These are phyloP conservation scores for Disparrhopalites patrizii DNA, from an alignment of 2,888 invertebrate genomes.

Conservation along the genomic window DNA sequence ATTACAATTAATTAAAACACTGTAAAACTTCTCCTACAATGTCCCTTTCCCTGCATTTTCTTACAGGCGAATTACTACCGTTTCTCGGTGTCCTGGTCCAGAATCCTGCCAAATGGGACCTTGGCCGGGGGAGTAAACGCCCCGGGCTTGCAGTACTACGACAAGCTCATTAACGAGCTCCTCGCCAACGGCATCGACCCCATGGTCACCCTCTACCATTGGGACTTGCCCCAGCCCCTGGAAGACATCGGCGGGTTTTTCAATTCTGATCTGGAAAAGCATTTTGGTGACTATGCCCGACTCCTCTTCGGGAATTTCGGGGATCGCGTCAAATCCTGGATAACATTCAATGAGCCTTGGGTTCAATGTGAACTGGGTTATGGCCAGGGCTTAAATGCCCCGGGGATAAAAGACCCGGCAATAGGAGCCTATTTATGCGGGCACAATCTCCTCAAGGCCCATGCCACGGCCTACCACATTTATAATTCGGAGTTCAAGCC, in stretches of 20 bases:
- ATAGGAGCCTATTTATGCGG: no score
- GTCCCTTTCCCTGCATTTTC: no score
- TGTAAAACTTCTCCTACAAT: no score
- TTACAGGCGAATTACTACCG: conserved; percentile 44
- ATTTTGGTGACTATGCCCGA: conserved; percentile 34
- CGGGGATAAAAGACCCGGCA: neutral
- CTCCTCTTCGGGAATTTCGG: conserved; percentile 32
- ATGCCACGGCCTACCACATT: no score
- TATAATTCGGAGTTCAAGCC: conserved; percentile 59
- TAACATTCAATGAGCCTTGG: no score
- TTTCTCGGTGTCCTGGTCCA: conserved; percentile 54
- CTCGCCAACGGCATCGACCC: conserved; percentile 38
- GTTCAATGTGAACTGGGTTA: no score
- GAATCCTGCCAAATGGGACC: conserved; percentile 52
- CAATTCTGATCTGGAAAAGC: conserved; percentile 23
- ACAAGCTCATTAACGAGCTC: conserved; percentile 36
- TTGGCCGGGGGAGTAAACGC: conserved; percentile 28
- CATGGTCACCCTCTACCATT: conserved; percentile 52
- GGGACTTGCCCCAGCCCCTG: conserved; percentile 57
- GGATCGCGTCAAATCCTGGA: conserved; percentile 33
- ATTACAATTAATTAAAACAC: no score
- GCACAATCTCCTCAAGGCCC: no score
- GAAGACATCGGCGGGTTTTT: conserved; percentile 50
- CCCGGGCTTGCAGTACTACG: conserved; percentile 38
- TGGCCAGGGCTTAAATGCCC: neutral